Conservation (phyloP, 2,888 invertebrate species). For the Lochmaea crataegi region DNA sequence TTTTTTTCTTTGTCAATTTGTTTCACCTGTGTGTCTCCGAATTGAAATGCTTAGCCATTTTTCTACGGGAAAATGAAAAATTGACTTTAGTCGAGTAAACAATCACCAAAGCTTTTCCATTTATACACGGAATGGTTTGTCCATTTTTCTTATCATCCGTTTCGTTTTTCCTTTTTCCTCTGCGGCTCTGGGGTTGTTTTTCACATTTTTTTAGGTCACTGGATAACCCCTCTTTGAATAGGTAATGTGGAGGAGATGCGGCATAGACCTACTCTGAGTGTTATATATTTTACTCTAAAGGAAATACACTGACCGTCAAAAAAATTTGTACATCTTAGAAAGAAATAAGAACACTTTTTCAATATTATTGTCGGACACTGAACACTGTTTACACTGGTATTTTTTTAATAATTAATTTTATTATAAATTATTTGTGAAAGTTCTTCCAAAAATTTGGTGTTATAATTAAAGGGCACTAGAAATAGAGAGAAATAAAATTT, state of each 20-base stretch:
- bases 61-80: slow-evolving; percentile 10
- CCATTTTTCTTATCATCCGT: slow-evolving; percentile 12
- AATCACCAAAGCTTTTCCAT: slow-evolving; percentile 12
- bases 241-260: slow-evolving; percentile 31
- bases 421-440: too few relatives aligned
- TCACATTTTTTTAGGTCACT: slow-evolving; percentile 44
- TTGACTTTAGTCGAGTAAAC: slow-evolving; percentile 12
- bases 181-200: slow-evolving; percentile 36
- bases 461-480: too few relatives aligned
- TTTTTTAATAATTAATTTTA: too few relatives aligned
- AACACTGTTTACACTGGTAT: too few relatives aligned
- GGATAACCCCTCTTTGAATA: slow-evolving; percentile 43
- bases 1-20: too few relatives aligned
- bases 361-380: too few relatives aligned
- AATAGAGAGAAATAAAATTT: too few relatives aligned
- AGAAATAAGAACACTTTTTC: too few relatives aligned
- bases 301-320: background rate
- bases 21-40: too few relatives aligned
- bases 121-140: slow-evolving; percentile 18
- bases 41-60: background rate
- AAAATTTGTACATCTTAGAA: too few relatives aligned
- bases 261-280: background rate
- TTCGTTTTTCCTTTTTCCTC: slow-evolving; percentile 32
- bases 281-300: background rate
- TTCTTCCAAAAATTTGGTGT: too few relatives aligned